Percentiles rank a stretch among this genome's conserved stretches.
phyloP scores from a whole-genome alignment of 2,797 vertebrate species.

The Phyllotis vaccarum region DNA sequence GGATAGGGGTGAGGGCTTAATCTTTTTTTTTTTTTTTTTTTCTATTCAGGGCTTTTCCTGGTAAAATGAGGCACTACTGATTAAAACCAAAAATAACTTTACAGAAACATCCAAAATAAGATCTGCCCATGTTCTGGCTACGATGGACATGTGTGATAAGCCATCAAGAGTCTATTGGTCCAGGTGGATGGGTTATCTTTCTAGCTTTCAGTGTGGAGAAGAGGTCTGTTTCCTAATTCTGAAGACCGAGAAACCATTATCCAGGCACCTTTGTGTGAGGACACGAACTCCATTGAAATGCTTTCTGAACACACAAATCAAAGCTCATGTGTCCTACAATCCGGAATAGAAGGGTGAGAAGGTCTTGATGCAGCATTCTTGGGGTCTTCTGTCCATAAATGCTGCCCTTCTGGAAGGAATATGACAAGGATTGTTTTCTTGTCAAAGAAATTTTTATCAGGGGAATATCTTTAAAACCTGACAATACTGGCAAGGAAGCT shows the following conservation, averaged over 20 bases:
- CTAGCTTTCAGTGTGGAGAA: not conserved
- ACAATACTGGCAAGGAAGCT: conserved; percentile 64
- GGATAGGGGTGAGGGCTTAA: not conserved
- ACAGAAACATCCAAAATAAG: conserved; percentile 31
- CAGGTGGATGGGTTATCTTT: not conserved
- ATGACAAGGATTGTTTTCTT: conserved; percentile 60
- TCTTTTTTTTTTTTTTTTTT: conserved; percentile 28
- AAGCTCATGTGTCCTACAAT: not conserved
- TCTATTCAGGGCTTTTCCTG: not conserved
- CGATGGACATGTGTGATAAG: not conserved
- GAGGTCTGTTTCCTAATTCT: not conserved
- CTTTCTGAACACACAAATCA: conserved; percentile 44
- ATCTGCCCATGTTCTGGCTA: not conserved
- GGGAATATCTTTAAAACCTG: conserved; percentile 73
- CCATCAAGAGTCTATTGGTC: not conserved
- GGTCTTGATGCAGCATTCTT: not conserved
- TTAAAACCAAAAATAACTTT: conserved; percentile 2
- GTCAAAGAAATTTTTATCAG: conserved; percentile 71
- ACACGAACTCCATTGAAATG: not conserved
- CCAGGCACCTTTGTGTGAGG: not conserved
- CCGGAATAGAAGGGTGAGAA: not conserved
- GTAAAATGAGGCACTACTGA: not conserved
- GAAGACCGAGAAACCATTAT: not conserved
- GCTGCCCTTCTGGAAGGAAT: conserved; percentile 44
- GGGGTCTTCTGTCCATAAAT: conserved; percentile 5